A percentile compares a stretch with the other conserved stretches of the same genome.
These are phyloP conservation scores for Sebastes jordani DNA, from an alignment of 2,797 vertebrate species.

Conservation along the genomic window DNA sequence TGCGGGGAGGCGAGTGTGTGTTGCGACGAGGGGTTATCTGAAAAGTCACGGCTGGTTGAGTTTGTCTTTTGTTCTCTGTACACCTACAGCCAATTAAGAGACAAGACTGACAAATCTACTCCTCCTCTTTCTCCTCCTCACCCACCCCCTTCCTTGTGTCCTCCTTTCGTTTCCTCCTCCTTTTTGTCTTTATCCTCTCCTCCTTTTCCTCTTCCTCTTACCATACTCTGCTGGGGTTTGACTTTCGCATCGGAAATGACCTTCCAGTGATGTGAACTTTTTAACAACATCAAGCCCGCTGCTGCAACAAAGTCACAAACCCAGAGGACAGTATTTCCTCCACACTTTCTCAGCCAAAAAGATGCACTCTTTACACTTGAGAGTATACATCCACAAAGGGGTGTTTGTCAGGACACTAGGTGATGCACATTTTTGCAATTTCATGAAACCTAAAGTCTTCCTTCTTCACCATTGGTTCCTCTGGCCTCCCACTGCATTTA, in stretches of 20 bases:
- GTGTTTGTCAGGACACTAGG: background rate
- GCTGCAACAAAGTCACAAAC: conserved; percentile 58
- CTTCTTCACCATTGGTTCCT: background rate
- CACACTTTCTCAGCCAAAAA: conserved; percentile 22
- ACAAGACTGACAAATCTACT: conserved; percentile 77
- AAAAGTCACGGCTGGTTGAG: conserved; percentile 76
- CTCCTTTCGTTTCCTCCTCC: conserved; percentile 32
- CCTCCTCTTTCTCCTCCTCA: conserved; percentile 46
- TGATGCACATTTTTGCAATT: conserved; percentile 31
- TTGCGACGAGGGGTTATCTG: conserved; percentile 56
- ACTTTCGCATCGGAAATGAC: conserved; percentile 67
- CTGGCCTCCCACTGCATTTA: background rate
- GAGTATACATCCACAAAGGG: conserved; percentile 1
- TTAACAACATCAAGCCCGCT: conserved; percentile 56
- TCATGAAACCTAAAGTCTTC: conserved; percentile 16
- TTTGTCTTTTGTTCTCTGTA: conserved; percentile 71
- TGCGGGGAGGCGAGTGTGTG: conserved; percentile 14
- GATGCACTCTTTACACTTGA: conserved; percentile 29
- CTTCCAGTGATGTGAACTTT: conserved; percentile 71
- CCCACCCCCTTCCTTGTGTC: conserved; percentile 22
- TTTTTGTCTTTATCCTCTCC: conserved; percentile 19
- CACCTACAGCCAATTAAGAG: conserved; percentile 78
- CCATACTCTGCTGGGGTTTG: conserved; percentile 39
- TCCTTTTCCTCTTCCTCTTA: conserved; percentile 25
- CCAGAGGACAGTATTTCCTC: conserved; percentile 23